These are phyloP conservation scores for Herpailurus yagouaroundi DNA, from an alignment of 2,113 vertebrate genomes.

Conservation along the genomic window DNA sequence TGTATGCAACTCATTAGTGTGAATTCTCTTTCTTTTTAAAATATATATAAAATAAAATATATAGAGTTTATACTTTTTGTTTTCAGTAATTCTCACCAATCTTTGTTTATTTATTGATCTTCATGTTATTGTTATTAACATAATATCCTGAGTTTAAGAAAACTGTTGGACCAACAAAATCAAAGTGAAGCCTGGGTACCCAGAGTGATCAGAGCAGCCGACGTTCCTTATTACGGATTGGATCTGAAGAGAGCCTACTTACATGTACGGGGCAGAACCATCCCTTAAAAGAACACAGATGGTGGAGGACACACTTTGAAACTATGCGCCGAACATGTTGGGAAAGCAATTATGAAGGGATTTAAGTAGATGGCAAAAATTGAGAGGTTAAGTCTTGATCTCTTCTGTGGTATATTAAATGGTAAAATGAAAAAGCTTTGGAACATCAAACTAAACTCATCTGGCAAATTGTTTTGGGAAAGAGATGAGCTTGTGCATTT, in stretches of 20 bases:
- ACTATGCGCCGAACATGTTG: neutral
- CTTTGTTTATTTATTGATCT: neutral
- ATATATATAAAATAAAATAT: neutral
- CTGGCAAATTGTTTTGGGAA: conserved; percentile 80
- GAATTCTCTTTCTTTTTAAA: neutral
- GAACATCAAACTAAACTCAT: conserved; percentile 82
- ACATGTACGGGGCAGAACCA: neutral
- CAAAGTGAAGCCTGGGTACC: neutral
- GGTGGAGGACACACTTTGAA: conserved; percentile 35
- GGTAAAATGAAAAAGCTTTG: conserved; percentile 80
- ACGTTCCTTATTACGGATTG: neutral
- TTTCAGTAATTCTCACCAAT: neutral
- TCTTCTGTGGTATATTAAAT: conserved; percentile 79
- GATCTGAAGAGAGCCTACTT: neutral
- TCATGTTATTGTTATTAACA: neutral
- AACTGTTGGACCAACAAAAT: neutral
- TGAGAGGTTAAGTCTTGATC: conserved; percentile 65
- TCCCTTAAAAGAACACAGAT: conserved; percentile 56
- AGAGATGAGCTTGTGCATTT: conserved; percentile 75
- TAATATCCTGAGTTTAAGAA: neutral
- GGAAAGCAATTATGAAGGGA: conserved; percentile 77
- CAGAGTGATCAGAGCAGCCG: neutral
- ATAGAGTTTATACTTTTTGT: neutral
- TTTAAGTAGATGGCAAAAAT: conserved; percentile 59
- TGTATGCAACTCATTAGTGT: neutral